Conservation (phyloP, 2,888 invertebrate genomes). For the Antitype chi region DNA sequence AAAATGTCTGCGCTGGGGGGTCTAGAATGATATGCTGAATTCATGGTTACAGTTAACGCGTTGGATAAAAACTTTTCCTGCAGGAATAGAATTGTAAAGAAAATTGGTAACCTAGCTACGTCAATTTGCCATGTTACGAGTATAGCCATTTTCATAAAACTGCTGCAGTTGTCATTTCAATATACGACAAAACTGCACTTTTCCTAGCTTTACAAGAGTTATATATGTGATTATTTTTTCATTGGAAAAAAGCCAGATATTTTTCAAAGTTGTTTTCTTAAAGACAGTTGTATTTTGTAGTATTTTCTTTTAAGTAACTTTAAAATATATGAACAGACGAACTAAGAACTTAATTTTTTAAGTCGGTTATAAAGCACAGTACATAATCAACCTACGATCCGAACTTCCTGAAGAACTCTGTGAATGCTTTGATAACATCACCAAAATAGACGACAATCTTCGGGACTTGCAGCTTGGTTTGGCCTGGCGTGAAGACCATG, state of each 20-base stretch:
- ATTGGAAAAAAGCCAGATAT: neutral
- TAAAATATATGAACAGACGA: neutral
- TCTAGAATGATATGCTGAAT: too few species aligned
- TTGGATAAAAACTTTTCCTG: too few species aligned
- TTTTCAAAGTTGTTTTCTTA: neutral
- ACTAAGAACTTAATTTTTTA: neutral
- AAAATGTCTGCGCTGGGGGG: too few species aligned
- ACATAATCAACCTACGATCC: constrained; percentile 70
- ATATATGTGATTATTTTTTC: neutral
- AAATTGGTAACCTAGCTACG: too few species aligned
- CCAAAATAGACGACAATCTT: constrained; percentile 72
- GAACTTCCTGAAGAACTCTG: constrained; percentile 76
- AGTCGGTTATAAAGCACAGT: neutral
- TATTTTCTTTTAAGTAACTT: neutral
- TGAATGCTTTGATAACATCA: constrained; percentile 69
- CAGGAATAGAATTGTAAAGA: too few species aligned
- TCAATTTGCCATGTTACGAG: neutral
- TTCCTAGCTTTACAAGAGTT: too few species aligned
- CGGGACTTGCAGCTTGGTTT: constrained; percentile 69
- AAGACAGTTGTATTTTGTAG: neutral
- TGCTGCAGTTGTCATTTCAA: neutral
- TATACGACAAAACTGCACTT: too few species aligned
- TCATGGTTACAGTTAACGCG: too few species aligned
- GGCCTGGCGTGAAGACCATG: constrained; percentile 76
- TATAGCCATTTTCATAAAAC: neutral